Percentiles rank a stretch among this genome's conserved stretches.
Evolutionary conservation across 2,888 invertebrate genomes (phyloP).

Genomic region (Tetropium fuscum): DNA sequence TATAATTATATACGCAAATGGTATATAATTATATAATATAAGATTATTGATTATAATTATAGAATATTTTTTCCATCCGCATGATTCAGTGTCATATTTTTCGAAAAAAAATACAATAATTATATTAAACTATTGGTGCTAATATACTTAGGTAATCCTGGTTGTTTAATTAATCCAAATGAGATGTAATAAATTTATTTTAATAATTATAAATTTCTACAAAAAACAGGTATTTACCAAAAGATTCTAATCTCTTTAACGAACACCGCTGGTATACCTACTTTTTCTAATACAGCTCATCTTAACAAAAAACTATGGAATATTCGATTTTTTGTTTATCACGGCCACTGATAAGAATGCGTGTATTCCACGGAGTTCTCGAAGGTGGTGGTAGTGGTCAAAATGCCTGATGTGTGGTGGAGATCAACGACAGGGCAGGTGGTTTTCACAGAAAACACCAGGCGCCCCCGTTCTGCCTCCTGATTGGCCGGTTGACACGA

Average conservation of each 20-base stretch:
- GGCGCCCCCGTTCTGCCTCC: slow-evolving; percentile 55
- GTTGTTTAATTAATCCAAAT: too few relatives aligned
- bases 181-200: too few relatives aligned
- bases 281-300: not conserved
- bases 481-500: slow-evolving; percentile 62
- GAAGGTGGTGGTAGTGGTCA: slow-evolving; percentile 48
- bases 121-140: too few relatives aligned
- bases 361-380: slow-evolving; percentile 37
- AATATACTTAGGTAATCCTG: too few relatives aligned
- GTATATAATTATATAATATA: too few relatives aligned
- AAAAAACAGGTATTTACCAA: too few relatives aligned
- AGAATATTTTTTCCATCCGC: too few relatives aligned
- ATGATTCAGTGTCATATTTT: too few relatives aligned
- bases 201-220: too few relatives aligned
- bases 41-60: too few relatives aligned
- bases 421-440: slow-evolving; percentile 59
- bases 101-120: too few relatives aligned
- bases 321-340: slow-evolving; percentile 24
- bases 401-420: slow-evolving; percentile 43
- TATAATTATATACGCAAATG: too few relatives aligned
- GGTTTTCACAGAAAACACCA: slow-evolving; percentile 60
- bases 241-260: slow-evolving; percentile 6
- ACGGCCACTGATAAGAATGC: slow-evolving; percentile 4
- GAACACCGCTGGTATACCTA: not conserved
- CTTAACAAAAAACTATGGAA: slow-evolving; percentile 6